Evolutionary conservation across 2,888 invertebrate species (phyloP), one percentile per base, ranked within the genome.

Genomic region (Stegana nigrithorax): DNA sequence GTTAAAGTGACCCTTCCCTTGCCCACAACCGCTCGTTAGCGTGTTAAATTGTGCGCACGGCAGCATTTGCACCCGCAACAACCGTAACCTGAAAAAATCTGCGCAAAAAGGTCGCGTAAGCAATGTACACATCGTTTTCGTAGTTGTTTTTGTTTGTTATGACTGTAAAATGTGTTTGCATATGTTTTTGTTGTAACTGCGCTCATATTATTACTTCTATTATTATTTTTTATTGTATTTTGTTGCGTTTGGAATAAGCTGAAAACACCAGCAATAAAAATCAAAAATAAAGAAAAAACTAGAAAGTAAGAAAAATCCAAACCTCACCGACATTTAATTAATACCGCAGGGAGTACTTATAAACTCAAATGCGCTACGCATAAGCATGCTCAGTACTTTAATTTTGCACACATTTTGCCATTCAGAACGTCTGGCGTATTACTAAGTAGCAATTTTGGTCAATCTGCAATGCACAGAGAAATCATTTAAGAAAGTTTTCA

Each of bases 11-110:
- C 29, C 55, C n/a, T n/a, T n/a, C n/a, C n/a, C n/a, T n/a, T n/a
- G n/a, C n/a, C n/a, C n/a, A n/a, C n/a, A n/a, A 3, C 61, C 59
- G 39, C 65, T 66, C 63, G 67, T 71, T 69, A 69, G 56, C 27
- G 55, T 21, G 63, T 63, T 71, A 65, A 69, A 69, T 67, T 67
- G 66, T 51, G 63, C 68, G 58, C 56, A 50, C 17, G 19, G 21
- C 21, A 36, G 14, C 26, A n/a, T 6, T 56, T 14, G 7, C 17
- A 17, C 12, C 42, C 21, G 36, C 2, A n/a, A 44, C 44, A 17
- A 17, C 12, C 10, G 8, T 21, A 23, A 45, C 45, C 45, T 12
- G 12, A 3, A 19, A 32, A 53, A 53, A 53, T 53, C 19, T 12
- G 21, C 25, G 44, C 44, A 27, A 47, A 66, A 61, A 59, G 58